Conservation (phyloP, 2,797 vertebrate species). For the Masticophis lateralis region DNA sequence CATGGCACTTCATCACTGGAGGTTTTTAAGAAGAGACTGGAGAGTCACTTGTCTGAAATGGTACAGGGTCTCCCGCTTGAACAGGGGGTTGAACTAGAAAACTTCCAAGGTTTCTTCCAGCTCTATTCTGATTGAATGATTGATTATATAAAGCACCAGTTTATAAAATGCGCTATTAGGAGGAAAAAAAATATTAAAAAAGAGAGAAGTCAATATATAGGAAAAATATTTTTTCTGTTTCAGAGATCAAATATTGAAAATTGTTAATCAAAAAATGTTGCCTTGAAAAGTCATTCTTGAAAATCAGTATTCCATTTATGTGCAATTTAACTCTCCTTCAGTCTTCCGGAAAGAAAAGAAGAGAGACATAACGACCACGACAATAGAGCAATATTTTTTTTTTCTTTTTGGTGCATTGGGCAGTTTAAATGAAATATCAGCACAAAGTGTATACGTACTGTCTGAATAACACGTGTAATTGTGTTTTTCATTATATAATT, state of each 20-base stretch:
- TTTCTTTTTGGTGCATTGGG: not conserved
- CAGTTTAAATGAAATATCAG: not conserved
- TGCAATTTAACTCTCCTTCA: not conserved
- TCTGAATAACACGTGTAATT: not conserved
- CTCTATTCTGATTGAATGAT: not conserved
- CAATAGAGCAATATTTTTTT: not conserved
- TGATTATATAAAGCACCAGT: not conserved
- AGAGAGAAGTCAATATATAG: not conserved
- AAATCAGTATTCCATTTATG: conserved; percentile 12
- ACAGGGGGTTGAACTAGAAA: not conserved
- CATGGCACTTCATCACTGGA: not conserved
- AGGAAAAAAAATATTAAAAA: not conserved
- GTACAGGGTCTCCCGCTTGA: not conserved
- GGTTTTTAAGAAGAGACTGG: not conserved
- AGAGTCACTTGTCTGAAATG: not conserved
- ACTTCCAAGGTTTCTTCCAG: not conserved
- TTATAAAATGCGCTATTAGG: not conserved
- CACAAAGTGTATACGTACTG: not conserved
- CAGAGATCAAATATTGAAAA: conserved; percentile 24
- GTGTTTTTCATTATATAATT: not conserved
- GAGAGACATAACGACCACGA: not conserved
- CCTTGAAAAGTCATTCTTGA: conserved; percentile 24
- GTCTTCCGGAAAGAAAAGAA: conserved; percentile 8
- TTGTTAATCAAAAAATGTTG: conserved; percentile 28
- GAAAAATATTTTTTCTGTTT: not conserved